Conservation (phyloP, 2,888 invertebrate genomes). For the Orchesella flavescens region DNA sequence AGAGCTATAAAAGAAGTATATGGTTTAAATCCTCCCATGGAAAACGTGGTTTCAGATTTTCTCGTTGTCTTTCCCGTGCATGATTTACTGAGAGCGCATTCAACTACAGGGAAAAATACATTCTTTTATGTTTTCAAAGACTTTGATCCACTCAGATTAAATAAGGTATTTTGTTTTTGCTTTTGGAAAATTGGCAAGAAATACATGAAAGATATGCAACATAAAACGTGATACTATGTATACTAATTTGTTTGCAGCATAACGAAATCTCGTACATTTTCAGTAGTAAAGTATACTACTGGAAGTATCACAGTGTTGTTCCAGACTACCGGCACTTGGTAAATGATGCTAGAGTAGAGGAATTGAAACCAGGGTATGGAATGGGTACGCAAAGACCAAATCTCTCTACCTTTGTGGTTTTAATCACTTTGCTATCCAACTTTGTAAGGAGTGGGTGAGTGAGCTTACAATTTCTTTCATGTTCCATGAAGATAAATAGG, state of each 20-base stretch:
- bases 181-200: neutral
- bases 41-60: constrained; percentile 69
- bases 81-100: constrained; percentile 68
- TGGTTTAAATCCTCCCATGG: constrained; percentile 67
- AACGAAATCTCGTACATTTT: constrained; percentile 71
- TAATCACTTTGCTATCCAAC: constrained; percentile 68
- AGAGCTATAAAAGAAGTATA: constrained; percentile 67
- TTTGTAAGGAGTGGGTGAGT: constrained; percentile 70
- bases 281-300: constrained; percentile 69
- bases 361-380: constrained; percentile 42
- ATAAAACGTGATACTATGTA: neutral
- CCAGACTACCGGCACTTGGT: constrained; percentile 52
- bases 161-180: constrained; percentile 52
- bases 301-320: constrained; percentile 63
- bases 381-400: constrained; percentile 28
- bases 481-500: neutral
- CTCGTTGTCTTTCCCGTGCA: constrained; percentile 67
- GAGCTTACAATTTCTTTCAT: neutral
- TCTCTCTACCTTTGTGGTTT: constrained; percentile 66
- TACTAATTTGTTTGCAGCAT: constrained; percentile 51
- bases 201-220: too few relatives aligned
- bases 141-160: constrained; percentile 67
- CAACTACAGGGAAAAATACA: constrained; percentile 67
- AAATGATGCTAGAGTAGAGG: constrained; percentile 51
- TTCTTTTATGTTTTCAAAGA: constrained; percentile 72